These are phyloP conservation scores for Idaea biselata DNA, from an alignment of 2,888 invertebrate species.

Conservation along the genomic window DNA sequence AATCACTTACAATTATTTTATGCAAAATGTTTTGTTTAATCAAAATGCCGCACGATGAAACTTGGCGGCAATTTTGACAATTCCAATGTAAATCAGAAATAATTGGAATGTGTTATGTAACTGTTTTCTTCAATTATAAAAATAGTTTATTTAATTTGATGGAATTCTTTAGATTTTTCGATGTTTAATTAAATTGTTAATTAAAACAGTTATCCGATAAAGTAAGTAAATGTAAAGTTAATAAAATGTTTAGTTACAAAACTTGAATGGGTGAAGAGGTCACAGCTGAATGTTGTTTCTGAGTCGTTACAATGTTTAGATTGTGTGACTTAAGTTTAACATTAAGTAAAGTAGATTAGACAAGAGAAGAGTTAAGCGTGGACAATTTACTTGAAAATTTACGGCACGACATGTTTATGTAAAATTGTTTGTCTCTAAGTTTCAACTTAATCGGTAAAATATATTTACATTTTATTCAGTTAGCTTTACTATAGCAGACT, in stretches of 20 bases:
- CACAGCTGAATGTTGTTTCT: not conserved
- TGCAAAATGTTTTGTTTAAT: slow-evolving; percentile 1
- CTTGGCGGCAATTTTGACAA: not conserved
- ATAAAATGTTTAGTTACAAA: not conserved
- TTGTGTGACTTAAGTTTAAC: not conserved
- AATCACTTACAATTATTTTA: slow-evolving; percentile 16
- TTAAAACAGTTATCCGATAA: not conserved
- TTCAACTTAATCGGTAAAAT: slow-evolving; percentile 3
- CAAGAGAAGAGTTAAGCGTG: not conserved
- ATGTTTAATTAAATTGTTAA: not conserved
- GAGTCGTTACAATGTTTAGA: not conserved
- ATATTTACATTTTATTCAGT: not conserved
- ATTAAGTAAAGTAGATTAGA: not conserved
- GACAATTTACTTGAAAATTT: not conserved
- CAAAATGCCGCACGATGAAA: not conserved
- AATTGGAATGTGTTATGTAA: not conserved
- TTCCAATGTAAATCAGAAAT: not conserved
- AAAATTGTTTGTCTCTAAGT: slow-evolving; percentile 3
- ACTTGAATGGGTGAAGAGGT: not conserved
- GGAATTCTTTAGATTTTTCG: not conserved
- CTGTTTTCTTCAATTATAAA: not conserved
- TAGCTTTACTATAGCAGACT: slow-evolving; percentile 8
- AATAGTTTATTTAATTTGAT: not conserved
- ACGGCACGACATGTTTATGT: not conserved
- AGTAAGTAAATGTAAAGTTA: not conserved